phyloP scores from a whole-genome alignment of 2,113 vertebrate genomes.

The Crotalus horridus region DNA sequence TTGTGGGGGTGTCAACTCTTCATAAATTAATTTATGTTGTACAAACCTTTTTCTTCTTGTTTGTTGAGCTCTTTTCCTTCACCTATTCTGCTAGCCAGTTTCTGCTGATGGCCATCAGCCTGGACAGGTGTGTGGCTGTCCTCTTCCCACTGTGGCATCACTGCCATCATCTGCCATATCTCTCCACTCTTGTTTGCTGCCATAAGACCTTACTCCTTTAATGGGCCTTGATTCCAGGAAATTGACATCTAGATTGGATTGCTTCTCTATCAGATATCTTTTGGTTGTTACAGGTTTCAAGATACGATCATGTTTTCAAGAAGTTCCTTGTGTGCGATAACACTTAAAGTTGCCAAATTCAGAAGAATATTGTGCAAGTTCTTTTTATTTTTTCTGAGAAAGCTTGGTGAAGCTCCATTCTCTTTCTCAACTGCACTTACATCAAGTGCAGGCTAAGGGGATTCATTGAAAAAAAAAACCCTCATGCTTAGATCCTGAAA shows the following conservation, averaged over 20 bases:
- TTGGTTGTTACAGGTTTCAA: not conserved
- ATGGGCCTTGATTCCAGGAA: not conserved
- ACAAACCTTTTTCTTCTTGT: rapidly evolving
- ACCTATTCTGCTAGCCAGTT: not conserved
- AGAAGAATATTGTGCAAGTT: not conserved
- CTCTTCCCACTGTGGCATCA: too few relatives aligned
- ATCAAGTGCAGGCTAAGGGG: not conserved
- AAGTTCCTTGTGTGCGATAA: not conserved
- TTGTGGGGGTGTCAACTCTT: too few relatives aligned
- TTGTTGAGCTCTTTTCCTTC: not conserved
- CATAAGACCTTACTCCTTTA: too few relatives aligned
- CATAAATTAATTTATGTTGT: too few relatives aligned
- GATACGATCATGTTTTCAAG: not conserved
- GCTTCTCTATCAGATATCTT: not conserved
- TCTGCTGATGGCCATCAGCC: too few relatives aligned
- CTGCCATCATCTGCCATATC: too few relatives aligned
- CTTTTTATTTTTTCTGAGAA: not conserved
- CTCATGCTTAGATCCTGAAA: not conserved
- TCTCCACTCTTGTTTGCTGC: too few relatives aligned
- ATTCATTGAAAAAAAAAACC: not conserved
- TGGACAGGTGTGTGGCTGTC: too few relatives aligned
- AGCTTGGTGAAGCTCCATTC: not conserved
- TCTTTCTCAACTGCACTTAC: not conserved
- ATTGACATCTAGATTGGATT: not conserved
- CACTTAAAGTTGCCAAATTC: not conserved